These are phyloP conservation scores for Apodemus agrarius DNA, from an alignment of 2,797 vertebrate species.

Conservation along the genomic window DNA sequence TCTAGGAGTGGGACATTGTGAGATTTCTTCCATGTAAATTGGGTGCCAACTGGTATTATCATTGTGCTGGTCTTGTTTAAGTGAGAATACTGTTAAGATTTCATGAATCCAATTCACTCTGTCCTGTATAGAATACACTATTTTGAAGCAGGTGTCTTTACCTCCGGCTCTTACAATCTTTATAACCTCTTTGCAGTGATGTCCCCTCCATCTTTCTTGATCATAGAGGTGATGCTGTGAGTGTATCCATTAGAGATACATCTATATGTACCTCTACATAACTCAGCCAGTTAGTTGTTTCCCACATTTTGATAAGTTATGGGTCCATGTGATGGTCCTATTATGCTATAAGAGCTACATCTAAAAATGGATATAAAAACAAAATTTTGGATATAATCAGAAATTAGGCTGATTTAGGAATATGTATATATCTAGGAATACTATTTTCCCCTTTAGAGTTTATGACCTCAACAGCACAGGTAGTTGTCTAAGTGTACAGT, in stretches of 20 bases:
- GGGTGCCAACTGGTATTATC: neutral
- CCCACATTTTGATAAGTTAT: neutral
- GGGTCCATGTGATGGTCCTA: neutral
- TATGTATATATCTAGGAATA: no score
- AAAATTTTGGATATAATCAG: neutral
- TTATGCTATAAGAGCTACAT: neutral
- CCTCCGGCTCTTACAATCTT: neutral
- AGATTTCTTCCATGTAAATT: neutral
- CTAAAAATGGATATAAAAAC: neutral
- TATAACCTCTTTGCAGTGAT: neutral
- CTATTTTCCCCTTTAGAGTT: neutral
- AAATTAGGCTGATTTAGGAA: neutral
- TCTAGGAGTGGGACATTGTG: neutral
- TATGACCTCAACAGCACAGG: no score
- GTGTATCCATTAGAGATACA: neutral
- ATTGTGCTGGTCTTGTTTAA: neutral
- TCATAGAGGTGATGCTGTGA: neutral
- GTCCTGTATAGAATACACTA: neutral
- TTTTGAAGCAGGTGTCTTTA: neutral
- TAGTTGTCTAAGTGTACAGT: neutral
- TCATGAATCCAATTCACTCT: neutral
- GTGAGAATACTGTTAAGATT: neutral
- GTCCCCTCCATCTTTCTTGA: no score
- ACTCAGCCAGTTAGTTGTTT: neutral
- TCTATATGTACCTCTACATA: neutral